Conservation (phyloP, 2,797 vertebrate genomes). For the Periophthalmus magnuspinnatus region DNA sequence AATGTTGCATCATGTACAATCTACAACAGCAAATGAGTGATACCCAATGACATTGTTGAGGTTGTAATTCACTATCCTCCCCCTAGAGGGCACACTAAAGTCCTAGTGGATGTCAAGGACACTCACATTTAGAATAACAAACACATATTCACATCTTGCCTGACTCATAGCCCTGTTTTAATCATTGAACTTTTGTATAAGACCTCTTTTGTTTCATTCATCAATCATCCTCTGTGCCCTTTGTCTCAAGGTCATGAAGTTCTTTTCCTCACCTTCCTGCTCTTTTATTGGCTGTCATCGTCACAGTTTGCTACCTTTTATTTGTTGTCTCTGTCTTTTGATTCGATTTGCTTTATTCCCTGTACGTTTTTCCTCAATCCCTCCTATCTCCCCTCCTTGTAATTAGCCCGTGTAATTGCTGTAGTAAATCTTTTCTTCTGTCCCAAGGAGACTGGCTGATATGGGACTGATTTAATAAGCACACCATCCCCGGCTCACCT, state of each 20-base stretch:
- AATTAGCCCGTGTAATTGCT: conserved; percentile 82
- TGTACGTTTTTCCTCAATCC: conserved; percentile 51
- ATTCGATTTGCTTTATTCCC: conserved; percentile 67
- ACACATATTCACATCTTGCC: conserved; percentile 35
- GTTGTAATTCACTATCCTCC: conserved; percentile 62
- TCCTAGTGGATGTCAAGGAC: conserved; percentile 67
- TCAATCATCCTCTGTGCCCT: conserved; percentile 32
- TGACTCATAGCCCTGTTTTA: conserved; percentile 45
- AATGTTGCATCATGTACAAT: conserved; percentile 32
- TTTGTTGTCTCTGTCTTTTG: conserved; percentile 56
- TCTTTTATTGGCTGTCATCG: conserved; percentile 48
- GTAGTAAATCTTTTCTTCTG: conserved; percentile 80
- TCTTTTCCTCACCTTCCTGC: conserved; percentile 40
- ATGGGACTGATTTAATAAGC: conserved; percentile 81
- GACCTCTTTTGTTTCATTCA: conserved; percentile 26
- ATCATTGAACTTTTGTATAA: conserved; percentile 36
- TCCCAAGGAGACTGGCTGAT: conserved; percentile 79
- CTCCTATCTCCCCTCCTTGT: conserved; percentile 66
- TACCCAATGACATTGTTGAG: conserved; percentile 20
- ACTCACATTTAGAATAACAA: conserved; percentile 70
- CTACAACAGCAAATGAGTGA: conserved; percentile 10
- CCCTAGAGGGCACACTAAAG: conserved; percentile 69
- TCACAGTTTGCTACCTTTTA: conserved; percentile 58
- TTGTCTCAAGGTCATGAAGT: conserved; percentile 64
- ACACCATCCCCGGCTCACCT: conserved; percentile 67